These are phyloP conservation scores for Sinocyclocheilus maitianheensis DNA, from an alignment of 2,113 vertebrate genomes.

Conservation along the genomic window DNA sequence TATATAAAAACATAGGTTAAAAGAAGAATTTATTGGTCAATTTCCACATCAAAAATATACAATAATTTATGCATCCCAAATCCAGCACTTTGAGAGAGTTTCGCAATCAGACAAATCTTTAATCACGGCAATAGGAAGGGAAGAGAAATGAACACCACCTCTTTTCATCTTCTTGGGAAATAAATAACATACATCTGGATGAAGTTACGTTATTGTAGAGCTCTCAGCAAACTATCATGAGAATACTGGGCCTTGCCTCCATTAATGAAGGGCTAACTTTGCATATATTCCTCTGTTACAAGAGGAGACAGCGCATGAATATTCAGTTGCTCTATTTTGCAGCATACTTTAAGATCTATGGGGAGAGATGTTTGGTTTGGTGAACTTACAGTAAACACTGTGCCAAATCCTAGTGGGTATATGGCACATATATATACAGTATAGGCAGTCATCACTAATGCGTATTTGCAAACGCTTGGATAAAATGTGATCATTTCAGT, in stretches of 20 bases:
- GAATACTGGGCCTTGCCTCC: conserved; percentile 12
- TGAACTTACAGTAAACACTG: conserved; percentile 7
- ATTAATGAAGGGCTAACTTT: conserved; percentile 21
- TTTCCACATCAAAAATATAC: conserved; percentile 42
- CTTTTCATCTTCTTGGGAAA: conserved; percentile 23
- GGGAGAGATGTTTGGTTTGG: conserved; percentile 3
- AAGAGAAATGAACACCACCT: background rate
- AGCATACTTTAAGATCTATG: background rate
- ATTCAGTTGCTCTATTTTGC: conserved; percentile 32
- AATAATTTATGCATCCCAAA: conserved; percentile 39
- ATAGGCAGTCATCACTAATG: background rate
- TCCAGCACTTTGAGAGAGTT: conserved; percentile 10
- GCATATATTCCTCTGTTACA: conserved; percentile 19
- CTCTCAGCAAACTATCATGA: conserved; percentile 5
- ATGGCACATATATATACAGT: background rate
- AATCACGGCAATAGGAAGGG: conserved; percentile 1
- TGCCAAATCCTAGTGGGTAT: background rate
- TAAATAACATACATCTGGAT: background rate
- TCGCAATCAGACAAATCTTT: conserved; percentile 20
- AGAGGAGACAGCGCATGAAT: conserved; percentile 27
- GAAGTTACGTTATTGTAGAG: conserved; percentile 5
- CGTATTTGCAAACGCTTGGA: background rate
- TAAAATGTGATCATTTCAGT: too few relatives aligned
- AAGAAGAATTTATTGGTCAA: conserved; percentile 43
- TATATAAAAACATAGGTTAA: conserved; percentile 23